Evolutionary conservation across 2,113 vertebrate species (phyloP).

Genomic region (Oxyura jamaicensis): DNA sequence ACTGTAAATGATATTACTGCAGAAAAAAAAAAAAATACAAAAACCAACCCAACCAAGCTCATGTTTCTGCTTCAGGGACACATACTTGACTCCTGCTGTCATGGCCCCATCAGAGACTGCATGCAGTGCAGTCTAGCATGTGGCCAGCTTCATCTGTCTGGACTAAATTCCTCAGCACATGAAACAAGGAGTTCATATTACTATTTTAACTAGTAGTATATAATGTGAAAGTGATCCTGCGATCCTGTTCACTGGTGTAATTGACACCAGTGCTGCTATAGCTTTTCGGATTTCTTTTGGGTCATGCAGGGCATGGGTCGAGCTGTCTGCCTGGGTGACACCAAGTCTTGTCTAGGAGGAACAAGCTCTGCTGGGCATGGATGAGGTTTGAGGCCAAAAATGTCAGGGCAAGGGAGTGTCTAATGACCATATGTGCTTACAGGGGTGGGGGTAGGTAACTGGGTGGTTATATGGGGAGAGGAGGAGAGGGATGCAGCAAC

Average conservation of each 20-base stretch:
- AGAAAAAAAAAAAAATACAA: not conserved
- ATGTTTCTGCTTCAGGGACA: not conserved
- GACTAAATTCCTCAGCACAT: not conserved
- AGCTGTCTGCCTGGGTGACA: not conserved
- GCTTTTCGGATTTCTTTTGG: not conserved
- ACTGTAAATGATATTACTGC: not conserved
- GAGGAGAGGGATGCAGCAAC: not conserved
- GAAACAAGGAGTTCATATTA: not conserved
- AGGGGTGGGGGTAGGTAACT: not conserved
- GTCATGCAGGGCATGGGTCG: not conserved
- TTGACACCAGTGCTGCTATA: not conserved
- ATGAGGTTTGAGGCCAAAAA: not conserved
- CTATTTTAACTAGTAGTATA: not conserved
- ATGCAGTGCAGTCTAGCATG: not conserved
- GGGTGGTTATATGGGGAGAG: not conserved
- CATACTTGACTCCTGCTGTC: not conserved
- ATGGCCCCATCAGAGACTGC: not conserved
- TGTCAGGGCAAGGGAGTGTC: not conserved
- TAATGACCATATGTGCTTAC: fast-evolving
- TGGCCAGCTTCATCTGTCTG: not conserved
- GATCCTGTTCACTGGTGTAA: not conserved
- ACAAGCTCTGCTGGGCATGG: not conserved
- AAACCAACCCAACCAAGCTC: not conserved
- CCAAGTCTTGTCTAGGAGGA: not conserved
- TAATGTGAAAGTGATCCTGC: not conserved